Base-by-base conservation (phyloP, 2,113 vertebrate species). In the Nestor notabilis region DNA sequence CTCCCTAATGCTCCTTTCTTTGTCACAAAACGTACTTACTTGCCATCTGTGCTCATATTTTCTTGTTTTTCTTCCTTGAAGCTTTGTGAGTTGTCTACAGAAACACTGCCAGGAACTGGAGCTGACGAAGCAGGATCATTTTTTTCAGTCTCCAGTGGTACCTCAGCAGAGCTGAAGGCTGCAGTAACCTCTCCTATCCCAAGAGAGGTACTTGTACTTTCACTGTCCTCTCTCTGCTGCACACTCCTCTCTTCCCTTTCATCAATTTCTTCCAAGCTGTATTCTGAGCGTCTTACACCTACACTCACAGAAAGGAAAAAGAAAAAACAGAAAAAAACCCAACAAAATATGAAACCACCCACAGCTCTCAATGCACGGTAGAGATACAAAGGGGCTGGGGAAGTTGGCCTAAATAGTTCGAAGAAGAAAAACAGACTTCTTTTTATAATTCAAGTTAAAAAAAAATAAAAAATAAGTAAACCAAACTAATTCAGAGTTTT, bases 231-330 rank as follows among this genome's bases (percentile, higher is more conserved):
- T 80, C 78, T 95, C 69, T 94, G 69, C 37, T 97, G 96, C 49
- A 90, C 85, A 44, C 78, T 83, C 10, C 96, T 96, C 96, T 99
- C 99, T 89, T 99, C 99, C 89, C 98, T 98, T 96, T 99, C 99
- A 97, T 97, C 98, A 81, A 99, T 99, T 96, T 99, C 99, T 92
- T 99, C 98, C 94, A 99, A 97, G 80, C 97, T 98, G 79, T 94
- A 96, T 84, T 98, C 98, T 87, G 97, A 93, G 81, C 89, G 95
- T 74, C 91, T 89, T 19, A 88, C 97, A 98, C 97, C 98, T 98
- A 93, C 39, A 91, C 8, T 56, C 87, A 46, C 13, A 81, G 72
- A 64, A 63, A 55, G 18, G 35, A 27, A 37, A 41, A 41, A 41
- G 19, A 63, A 27, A 37, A 37, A 3, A 27, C n/a, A 41, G 25